phyloP scores from a whole-genome alignment of 2,113 vertebrate species.

The Buteo buteo region DNA sequence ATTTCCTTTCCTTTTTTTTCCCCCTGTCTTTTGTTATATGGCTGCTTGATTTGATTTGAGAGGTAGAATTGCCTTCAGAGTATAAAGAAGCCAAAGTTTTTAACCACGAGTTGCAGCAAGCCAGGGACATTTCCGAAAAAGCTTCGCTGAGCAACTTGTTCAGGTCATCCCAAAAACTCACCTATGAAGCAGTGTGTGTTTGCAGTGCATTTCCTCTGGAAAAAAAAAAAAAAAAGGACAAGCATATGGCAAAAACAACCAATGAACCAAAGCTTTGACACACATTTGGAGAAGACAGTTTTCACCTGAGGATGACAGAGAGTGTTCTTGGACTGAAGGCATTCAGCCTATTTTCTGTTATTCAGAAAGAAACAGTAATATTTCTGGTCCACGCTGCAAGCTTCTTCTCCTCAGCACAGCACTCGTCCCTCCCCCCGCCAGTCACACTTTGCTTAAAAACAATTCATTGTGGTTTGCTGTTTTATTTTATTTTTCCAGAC shows the following conservation, averaged over 20 bases:
- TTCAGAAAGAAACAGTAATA: constrained; percentile 14
- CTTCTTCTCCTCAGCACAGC: neutral
- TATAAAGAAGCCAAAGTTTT: too few species aligned
- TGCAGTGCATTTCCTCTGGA: too few species aligned
- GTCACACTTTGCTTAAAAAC: constrained; percentile 48
- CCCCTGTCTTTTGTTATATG: too few species aligned
- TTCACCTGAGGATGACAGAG: constrained; percentile 30
- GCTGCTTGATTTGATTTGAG: too few species aligned
- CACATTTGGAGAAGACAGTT: neutral
- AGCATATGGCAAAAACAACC: neutral
- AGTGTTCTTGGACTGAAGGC: neutral
- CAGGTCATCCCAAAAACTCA: too few species aligned
- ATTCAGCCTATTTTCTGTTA: constrained; percentile 33
- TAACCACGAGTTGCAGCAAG: too few species aligned
- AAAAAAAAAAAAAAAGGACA: too few species aligned
- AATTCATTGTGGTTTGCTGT: constrained; percentile 51
- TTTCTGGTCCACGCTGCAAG: constrained; percentile 35
- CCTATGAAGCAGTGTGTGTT: too few species aligned
- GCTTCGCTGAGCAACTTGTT: too few species aligned
- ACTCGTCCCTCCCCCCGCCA: neutral
- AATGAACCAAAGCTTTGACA: neutral
- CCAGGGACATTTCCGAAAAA: too few species aligned
- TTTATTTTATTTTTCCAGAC: constrained; percentile 67
- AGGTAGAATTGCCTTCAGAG: too few species aligned
- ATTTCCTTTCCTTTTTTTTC: too few species aligned